Evolutionary conservation across 2,113 vertebrate species (phyloP).

Genomic region (Numida meleagris): DNA sequence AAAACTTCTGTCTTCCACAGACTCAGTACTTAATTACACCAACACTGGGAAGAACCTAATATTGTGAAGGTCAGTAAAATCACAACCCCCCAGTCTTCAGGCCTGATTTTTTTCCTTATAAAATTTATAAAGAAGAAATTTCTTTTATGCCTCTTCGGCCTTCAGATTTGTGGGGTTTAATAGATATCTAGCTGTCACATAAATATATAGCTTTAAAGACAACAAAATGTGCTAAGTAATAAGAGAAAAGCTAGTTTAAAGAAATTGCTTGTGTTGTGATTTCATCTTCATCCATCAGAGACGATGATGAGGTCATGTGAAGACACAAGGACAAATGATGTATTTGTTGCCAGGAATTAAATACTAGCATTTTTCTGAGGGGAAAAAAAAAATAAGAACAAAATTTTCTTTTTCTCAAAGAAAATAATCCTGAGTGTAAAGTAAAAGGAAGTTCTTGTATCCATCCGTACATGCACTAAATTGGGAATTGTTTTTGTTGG

Average conservation of each 20-base stretch:
- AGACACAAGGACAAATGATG: slow-evolving; percentile 2
- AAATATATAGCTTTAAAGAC: slow-evolving; percentile 38
- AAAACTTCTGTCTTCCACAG: neutral
- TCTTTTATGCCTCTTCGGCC: neutral
- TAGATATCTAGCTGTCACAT: slow-evolving; percentile 18
- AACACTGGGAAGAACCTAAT: neutral
- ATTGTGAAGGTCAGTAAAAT: neutral
- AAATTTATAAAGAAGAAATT: slow-evolving; percentile 11
- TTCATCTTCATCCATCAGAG: neutral
- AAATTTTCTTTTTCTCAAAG: neutral
- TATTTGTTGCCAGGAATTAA: neutral
- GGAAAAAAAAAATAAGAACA: neutral
- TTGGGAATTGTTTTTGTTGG: neutral
- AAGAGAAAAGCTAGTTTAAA: slow-evolving; percentile 18
- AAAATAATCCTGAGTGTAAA: neutral
- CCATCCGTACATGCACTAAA: neutral
- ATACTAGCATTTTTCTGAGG: neutral
- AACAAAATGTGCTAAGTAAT: neutral
- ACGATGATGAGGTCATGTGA: slow-evolving; percentile 31
- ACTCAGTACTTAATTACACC: slow-evolving; percentile 19
- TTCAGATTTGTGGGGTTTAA: slow-evolving; percentile 27
- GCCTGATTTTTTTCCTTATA: neutral
- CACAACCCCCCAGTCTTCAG: neutral
- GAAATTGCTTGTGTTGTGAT: slow-evolving; percentile 12
- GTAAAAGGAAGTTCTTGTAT: neutral